These are phyloP conservation scores for Picathartes gymnocephalus DNA, from an alignment of 2,113 vertebrate genomes.

Conservation along the genomic window DNA sequence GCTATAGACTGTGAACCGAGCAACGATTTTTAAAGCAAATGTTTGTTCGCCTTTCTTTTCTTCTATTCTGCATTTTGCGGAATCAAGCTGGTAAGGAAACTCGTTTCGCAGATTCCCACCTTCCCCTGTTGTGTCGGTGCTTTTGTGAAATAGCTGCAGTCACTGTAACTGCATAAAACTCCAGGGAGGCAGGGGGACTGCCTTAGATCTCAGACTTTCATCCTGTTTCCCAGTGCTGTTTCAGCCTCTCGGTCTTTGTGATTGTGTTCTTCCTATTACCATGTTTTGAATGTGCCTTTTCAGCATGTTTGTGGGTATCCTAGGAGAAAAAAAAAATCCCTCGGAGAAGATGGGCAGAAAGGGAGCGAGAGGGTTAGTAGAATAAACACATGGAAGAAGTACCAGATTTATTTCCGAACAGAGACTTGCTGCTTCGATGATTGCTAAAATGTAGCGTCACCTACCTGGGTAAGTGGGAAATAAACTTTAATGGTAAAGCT, in stretches of 20 bases:
- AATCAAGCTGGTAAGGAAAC: conserved; percentile 11
- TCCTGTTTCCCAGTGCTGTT: neutral
- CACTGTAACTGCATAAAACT: conserved; percentile 45
- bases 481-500: conserved; percentile 69
- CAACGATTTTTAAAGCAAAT: conserved; percentile 8
- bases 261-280: neutral
- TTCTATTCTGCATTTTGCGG: neutral
- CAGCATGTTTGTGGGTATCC: conserved; percentile 6
- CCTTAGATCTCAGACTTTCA: neutral
- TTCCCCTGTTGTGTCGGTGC: neutral
- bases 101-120: neutral
- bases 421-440: conserved; percentile 42
- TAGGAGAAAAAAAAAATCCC: neutral
- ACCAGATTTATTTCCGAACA: conserved; percentile 41
- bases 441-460: conserved; percentile 69
- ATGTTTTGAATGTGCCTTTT: neutral
- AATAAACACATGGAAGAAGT: conserved; percentile 55
- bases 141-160: conserved; percentile 56
- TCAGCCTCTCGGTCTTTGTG: neutral
- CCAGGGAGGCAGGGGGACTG: neutral
- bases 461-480: conserved; percentile 67
- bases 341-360: neutral
- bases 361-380: neutral
- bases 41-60: neutral
- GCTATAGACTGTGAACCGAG: conserved; percentile 14